Evolutionary conservation across 2,113 vertebrate genomes (phyloP).

Genomic region (Neomonachus schauinslandi): DNA sequence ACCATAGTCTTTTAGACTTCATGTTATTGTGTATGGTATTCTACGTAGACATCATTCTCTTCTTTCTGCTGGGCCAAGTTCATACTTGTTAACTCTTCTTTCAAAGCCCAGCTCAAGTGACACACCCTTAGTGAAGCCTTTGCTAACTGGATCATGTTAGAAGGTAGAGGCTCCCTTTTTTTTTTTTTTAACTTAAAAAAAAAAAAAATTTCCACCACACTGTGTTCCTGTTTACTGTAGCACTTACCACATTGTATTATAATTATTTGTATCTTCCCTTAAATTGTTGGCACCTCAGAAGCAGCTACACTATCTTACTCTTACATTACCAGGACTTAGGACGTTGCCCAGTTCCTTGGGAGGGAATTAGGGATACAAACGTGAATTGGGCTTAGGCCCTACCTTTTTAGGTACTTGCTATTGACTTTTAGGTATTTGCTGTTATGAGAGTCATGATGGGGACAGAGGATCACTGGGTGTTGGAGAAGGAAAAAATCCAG

Average conservation of each 20-base stretch:
- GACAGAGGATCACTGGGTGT: neutral
- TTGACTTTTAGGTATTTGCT: conserved; percentile 28
- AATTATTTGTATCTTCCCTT: neutral
- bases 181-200: neutral
- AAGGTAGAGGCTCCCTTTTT: neutral
- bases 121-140: neutral
- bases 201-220: neutral
- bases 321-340: neutral
- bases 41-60: neutral
- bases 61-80: neutral
- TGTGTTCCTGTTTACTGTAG: neutral
- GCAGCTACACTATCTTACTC: neutral
- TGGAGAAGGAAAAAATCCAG: neutral
- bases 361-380: neutral
- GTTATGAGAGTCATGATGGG: neutral
- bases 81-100: neutral
- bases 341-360: neutral
- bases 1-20: neutral
- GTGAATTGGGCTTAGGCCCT: neutral
- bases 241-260: neutral
- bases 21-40: neutral
- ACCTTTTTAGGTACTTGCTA: neutral
- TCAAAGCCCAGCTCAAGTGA: conserved; percentile 7
- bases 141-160: neutral
- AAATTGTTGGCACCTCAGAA: neutral